These are phyloP conservation scores for Gadus chalcogrammus DNA, from an alignment of 2,113 vertebrate genomes.

Conservation along the genomic window DNA sequence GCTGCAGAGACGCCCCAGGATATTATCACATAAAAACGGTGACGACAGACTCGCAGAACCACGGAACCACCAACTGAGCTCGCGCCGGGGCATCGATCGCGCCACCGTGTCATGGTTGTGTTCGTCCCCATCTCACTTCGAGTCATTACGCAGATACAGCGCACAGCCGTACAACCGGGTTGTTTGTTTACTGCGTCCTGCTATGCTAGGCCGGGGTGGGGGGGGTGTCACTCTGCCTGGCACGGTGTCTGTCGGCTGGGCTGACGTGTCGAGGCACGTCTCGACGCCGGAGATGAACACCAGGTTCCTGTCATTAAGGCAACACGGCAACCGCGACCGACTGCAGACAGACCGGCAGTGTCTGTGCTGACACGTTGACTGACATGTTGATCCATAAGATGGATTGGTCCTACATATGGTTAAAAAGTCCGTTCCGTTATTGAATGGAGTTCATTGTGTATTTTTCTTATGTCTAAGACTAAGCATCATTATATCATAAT, in stretches of 20 bases:
- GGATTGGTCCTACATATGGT: background rate
- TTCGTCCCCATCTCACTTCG: no score
- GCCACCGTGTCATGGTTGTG: background rate
- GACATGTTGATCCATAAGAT: constrained; percentile 17
- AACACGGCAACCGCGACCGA: constrained; percentile 19
- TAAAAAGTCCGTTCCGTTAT: no score
- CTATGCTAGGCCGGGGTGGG: no score
- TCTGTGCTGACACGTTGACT: constrained; percentile 8
- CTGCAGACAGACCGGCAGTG: constrained; percentile 6
- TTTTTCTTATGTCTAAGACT: no score
- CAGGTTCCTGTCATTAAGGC: constrained; percentile 54
- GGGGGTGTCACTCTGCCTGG: background rate
- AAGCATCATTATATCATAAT: no score
- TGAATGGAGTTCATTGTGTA: no score
- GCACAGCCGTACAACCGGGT: no score
- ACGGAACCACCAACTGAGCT: constrained; percentile 13
- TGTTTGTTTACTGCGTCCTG: no score
- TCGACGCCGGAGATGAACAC: constrained; percentile 45
- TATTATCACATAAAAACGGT: background rate
- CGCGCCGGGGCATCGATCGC: background rate
- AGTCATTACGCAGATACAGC: no score
- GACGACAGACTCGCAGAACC: background rate
- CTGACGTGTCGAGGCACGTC: constrained; percentile 6
- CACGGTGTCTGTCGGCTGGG: constrained; percentile 27
- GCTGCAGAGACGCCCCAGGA: no score